Percentiles rank a stretch among this genome's conserved stretches.
Evolutionary conservation across 2,888 invertebrate genomes (phyloP).

Genomic region (Dynastes hyllus): DNA sequence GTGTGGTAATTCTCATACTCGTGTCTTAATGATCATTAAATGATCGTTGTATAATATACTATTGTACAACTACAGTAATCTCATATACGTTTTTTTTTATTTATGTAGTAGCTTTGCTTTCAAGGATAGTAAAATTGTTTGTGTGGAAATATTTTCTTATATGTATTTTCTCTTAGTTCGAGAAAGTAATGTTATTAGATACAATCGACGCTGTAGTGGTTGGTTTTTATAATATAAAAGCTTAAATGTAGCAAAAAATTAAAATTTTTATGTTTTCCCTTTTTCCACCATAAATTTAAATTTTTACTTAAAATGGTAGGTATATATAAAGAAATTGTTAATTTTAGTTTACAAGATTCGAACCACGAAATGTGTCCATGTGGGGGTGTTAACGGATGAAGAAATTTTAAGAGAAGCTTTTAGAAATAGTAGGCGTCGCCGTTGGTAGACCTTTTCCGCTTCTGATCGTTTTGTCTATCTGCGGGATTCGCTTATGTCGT

Average conservation of each 20-base stretch:
- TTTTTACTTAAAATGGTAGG: too few species aligned
- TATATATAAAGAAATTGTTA: conserved; percentile 43
- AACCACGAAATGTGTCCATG: conserved; percentile 35
- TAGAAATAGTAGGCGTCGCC: conserved; percentile 47
- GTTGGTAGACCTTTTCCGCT: conserved; percentile 37
- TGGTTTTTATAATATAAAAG: too few species aligned
- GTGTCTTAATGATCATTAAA: too few species aligned
- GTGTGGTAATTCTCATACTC: too few species aligned
- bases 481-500: conserved; percentile 43
- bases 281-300: conserved; percentile 38
- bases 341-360: conserved; percentile 46
- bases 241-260: conserved; percentile 13
- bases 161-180: too few species aligned
- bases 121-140: too few species aligned
- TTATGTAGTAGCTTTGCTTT: too few species aligned
- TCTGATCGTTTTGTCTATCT: conserved; percentile 47
- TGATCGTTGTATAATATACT: too few species aligned
- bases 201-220: neutral
- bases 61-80: too few species aligned
- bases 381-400: conserved; percentile 40
- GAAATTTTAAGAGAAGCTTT: conserved; percentile 44
- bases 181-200: neutral
- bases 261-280: conserved; percentile 41
- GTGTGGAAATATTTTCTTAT: too few species aligned
- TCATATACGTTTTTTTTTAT: too few species aligned